phyloP scores from a whole-genome alignment of 2,113 vertebrate species.

The Poeciliopsis occidentalis region DNA sequence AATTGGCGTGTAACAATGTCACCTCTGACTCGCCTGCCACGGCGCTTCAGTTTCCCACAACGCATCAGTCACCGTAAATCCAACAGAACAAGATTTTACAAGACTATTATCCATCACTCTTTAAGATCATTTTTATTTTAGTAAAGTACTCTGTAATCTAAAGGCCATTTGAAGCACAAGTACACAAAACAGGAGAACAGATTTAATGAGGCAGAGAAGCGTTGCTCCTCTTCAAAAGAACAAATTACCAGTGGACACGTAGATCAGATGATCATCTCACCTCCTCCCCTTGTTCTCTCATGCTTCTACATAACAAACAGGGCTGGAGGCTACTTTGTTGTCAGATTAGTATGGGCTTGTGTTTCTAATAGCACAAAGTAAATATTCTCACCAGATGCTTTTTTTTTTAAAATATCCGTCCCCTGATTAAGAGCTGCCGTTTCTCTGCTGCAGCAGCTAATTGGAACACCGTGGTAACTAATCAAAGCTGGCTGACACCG shows the following conservation, averaged over 20 bases:
- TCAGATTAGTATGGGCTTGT: conserved; percentile 1
- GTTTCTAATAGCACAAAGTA: not conserved
- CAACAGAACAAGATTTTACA: not conserved
- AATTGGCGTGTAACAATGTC: not conserved
- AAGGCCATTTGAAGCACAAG: not conserved
- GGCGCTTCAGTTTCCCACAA: not conserved
- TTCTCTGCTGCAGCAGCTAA: conserved; percentile 55
- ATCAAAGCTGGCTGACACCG: conserved; percentile 58
- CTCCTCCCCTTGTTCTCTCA: not conserved
- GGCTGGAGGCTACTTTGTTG: not conserved
- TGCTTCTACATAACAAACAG: conserved; percentile 24
- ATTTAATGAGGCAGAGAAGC: conserved; percentile 18
- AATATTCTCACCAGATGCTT: conserved; percentile 37
- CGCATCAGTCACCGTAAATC: not conserved
- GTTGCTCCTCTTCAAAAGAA: conserved; percentile 27
- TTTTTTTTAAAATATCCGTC: conserved; percentile 8
- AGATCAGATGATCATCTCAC: conserved; percentile 7
- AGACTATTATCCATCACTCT: not conserved
- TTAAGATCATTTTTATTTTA: not conserved
- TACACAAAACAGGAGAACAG: conserved; percentile 15
- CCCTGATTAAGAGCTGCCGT: conserved; percentile 30
- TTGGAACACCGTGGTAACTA: conserved; percentile 41
- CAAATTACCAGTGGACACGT: conserved; percentile 16
- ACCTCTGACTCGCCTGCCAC: not conserved
- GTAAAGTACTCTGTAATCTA: not conserved